Evolutionary conservation across 2,113 vertebrate genomes (phyloP), one percentile per base, ranked within the genome.

Genomic region (Malaclemys terrapin): DNA sequence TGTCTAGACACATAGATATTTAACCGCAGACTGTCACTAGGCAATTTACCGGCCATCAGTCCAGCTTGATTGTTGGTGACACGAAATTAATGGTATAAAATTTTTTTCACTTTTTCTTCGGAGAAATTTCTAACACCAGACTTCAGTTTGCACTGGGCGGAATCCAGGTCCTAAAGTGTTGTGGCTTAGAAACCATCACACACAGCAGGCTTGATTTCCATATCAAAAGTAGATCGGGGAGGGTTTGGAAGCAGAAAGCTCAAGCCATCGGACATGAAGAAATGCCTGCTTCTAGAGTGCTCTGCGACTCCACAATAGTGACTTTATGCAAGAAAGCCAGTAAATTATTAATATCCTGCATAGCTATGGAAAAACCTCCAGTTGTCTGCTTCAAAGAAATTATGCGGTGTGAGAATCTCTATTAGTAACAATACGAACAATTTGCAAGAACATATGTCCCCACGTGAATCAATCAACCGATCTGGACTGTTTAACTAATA

Each of bases 321-420:
- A n/a, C 83, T 92, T 94, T 96, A 89, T 97, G 93, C 91, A 94
- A 94, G 95, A 92, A 90, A 95, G 57, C 79, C 94, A 87, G 96
- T 95, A 90, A 96, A 97, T 97, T 96, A 97, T 97, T 96, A 94
- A 97, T 97, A 96, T 95, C 93, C 95, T 95, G 91, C 96, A 94
- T 81, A 93, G 91, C 92, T 97, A 90, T n/a, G 4, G 91, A 96
- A 91, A 96, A 95, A 96, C 75, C 91, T 94, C 94, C 85, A 94
- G 91, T 80, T 94, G 91, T 91, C 45, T 11, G 90, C 97, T 96
- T 97, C 94, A 95, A 93, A 97, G 90, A 91, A 69, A 94, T 89
- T 87, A 90, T 95, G 92, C 62, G 91, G 93, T 97, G 94, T 93
- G 95, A 97, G 95, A 97, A 96, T 93, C 96, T 95, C 95, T 94